Evolutionary conservation across 1,140 invertebrate genomes (phyloP), one percentile per base, ranked within the genome.

Genomic region (Chymomyza costata): DNA sequence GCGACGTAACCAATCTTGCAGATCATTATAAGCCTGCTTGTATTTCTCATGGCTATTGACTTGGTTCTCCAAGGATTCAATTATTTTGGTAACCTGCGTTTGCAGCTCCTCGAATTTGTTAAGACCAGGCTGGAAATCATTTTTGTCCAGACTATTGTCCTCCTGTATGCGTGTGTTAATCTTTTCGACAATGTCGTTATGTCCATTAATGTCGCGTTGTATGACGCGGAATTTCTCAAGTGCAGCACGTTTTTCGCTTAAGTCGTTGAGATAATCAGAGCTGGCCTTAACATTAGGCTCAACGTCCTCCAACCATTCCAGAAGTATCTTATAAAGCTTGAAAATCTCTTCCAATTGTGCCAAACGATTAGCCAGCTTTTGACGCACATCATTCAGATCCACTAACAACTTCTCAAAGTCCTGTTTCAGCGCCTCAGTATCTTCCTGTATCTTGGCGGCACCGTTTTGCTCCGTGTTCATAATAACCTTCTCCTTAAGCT

Each of bases 401-500:
- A 87, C 86, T 35, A 96, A 87, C 0, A 97, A 82, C 69, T 93
- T 94, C 52, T 97, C 95, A 82, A 97, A 96, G 78, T 97, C 94
- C 65, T 91, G 88, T 83, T 95, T 94, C 2, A 98, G 85, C 62
- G 91, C 93, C 62, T 95, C 94, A 0, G 94, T 95, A 65, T 95
- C 93, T 81, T 97, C 95, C 83, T 96, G 91, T 43, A 97, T 95
- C 82, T 95, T 95, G 0, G 90, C 89, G 1, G 92, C 93, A 1
- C 95, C 95, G 56, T 89, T 90, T 58, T 93, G 92, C 86, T 97
- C 95, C 0, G 95, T 97, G 73, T 96, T 96, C 88, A 96, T 92
- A 2, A 96, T 94, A 0, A 97, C 94, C 74, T 93, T 93, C 85
- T 97, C 95, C 85, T 96, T 97, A 0, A 97, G 86, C 70, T 97